Evolutionary conservation across 2,797 vertebrate species (phyloP).

Genomic region (Columba guinea): DNA sequence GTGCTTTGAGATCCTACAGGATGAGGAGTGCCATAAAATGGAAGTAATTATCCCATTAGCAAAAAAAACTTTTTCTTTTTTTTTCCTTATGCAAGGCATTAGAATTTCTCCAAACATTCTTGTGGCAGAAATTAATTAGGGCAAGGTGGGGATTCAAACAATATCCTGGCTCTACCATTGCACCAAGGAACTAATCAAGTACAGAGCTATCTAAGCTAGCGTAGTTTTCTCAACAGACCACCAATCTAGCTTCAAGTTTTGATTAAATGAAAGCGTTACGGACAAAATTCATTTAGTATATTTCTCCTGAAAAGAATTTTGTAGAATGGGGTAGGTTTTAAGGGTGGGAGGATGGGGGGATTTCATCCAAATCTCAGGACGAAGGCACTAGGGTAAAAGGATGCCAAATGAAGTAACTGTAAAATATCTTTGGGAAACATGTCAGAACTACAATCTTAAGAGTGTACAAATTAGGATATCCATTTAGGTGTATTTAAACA

Average conservation of each 20-base stretch:
- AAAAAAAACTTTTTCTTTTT: neutral
- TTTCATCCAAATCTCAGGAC: neutral
- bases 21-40: conserved; percentile 36
- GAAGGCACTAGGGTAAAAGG: neutral
- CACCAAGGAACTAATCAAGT: conserved; percentile 62
- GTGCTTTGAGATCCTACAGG: conserved; percentile 18
- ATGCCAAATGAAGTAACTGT: neutral
- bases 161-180: conserved; percentile 54
- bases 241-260: conserved; percentile 64
- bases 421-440: neutral
- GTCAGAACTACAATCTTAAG: neutral
- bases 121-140: conserved; percentile 61
- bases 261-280: conserved; percentile 46
- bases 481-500: neutral
- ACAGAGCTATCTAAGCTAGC: conserved; percentile 56
- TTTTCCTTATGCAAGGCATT: conserved; percentile 3
- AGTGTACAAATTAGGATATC: neutral
- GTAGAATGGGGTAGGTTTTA: neutral
- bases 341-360: neutral
- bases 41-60: conserved; percentile 53
- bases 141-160: conserved; percentile 63
- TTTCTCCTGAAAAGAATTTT: conserved; percentile 13
- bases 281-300: conserved; percentile 12
- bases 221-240: conserved; percentile 61
- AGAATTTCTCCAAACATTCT: conserved; percentile 52